Evolutionary conservation across 2,113 vertebrate species (phyloP), one percentile per base, ranked within the genome.

Genomic region (Dicrurus megarhynchus): DNA sequence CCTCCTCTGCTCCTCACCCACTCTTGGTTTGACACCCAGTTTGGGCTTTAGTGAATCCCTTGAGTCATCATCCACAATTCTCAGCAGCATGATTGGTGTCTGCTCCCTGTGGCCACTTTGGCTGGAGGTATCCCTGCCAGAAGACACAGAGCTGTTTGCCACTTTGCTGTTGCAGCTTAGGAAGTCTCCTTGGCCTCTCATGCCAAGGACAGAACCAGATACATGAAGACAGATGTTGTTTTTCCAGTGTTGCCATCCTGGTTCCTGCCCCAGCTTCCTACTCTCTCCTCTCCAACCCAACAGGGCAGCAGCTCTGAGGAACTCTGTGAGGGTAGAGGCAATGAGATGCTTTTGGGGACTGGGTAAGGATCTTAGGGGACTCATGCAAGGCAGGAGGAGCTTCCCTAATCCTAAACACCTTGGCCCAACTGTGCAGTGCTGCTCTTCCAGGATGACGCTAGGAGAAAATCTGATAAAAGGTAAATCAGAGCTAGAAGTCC

Each of bases 61-160:
- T 79, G 44, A 90, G 44, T 68, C 14, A 3, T 67, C 2, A 0
- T 20, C 13, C 2, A 0, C 24, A 13, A 33, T 47, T 59, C 60
- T 67, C 41, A 6, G 27, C 7, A 18, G 24, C 2, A 0, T 39
- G 22, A 52, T 60, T 63, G 33, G 30, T 74, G 33, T 4, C 65
- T 74, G 28, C 27, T 87, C 41, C 21, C 64, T 63, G 49, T 75
- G 59, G 27, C 26, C 10, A 2, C 30, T 78, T 75, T 53, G 41
- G 23, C 35, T 83, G 78, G 56, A 87, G 6, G 16, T 41, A 49
- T 35, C 26, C 30, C 35, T 59, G 35, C 8, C 3, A 0, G 26
- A 81, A 35, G 53, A 78, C 39, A 56, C 30, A 63, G 47, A 82
- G 44, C 16, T 56, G 7, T 52, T 82, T 75, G 57, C 23, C 13